These are phyloP conservation scores for Rhorus exstirpatorius DNA, from an alignment of 2,888 invertebrate genomes.

Conservation along the genomic window DNA sequence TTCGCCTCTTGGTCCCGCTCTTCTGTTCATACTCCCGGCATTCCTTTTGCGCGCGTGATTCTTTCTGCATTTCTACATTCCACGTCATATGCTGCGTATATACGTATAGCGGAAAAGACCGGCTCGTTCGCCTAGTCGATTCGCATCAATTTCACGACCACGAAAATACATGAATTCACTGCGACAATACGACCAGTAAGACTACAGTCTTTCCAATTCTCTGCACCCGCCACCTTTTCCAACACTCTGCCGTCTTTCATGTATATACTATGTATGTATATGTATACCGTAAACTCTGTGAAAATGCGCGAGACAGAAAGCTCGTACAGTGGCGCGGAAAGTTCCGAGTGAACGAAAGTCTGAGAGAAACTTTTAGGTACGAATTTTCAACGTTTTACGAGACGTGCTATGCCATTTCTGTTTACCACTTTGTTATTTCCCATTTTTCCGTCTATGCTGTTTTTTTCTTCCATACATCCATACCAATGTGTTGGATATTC, in stretches of 20 bases:
- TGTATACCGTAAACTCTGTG: slow-evolving; percentile 32
- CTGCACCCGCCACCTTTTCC: slow-evolving; percentile 38
- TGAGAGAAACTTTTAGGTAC: slow-evolving; percentile 41
- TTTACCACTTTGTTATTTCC: slow-evolving; percentile 32
- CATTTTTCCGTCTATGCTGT: slow-evolving; percentile 8
- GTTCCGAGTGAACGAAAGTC: slow-evolving; percentile 44
- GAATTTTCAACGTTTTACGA: slow-evolving; percentile 53
- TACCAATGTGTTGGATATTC: not conserved
- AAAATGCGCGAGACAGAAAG: slow-evolving; percentile 55
- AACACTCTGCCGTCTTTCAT: slow-evolving; percentile 7
- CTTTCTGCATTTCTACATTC: slow-evolving; percentile 3
- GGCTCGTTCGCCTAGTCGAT: slow-evolving; percentile 35
- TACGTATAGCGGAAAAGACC: slow-evolving; percentile 18
- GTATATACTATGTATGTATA: not conserved
- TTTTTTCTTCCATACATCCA: not conserved
- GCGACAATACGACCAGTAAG: slow-evolving; percentile 24
- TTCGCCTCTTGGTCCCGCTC: slow-evolving; percentile 24
- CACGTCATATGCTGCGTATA: not conserved
- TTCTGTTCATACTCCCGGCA: slow-evolving; percentile 30
- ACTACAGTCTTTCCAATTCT: slow-evolving; percentile 51
- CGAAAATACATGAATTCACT: slow-evolving; percentile 49
- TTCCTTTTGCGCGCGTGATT: slow-evolving; percentile 41
- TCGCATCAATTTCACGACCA: slow-evolving; percentile 54
- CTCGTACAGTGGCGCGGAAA: slow-evolving; percentile 42
- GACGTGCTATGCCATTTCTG: slow-evolving; percentile 27